Conservation (phyloP, 2,797 vertebrate genomes). For the Helicolenus hilgendorfi region DNA sequence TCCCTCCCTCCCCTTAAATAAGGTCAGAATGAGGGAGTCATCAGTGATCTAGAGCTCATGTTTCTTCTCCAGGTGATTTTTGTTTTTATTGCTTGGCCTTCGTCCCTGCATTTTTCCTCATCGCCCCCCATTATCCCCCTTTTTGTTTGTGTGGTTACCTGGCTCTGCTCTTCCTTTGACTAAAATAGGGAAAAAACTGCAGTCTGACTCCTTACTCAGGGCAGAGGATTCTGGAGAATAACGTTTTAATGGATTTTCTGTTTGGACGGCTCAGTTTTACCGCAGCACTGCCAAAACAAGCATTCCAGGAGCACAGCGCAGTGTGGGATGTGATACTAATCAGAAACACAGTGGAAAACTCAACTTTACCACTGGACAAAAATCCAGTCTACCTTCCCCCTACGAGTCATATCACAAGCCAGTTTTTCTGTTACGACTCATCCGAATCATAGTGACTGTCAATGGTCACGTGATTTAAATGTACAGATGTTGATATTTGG, state of each 20-base stretch:
- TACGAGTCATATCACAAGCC: slow-evolving; percentile 4
- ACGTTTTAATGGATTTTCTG: slow-evolving; percentile 79
- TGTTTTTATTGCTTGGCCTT: slow-evolving; percentile 44
- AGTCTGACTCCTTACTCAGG: slow-evolving; percentile 27
- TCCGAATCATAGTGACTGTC: background rate
- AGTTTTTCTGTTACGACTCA: slow-evolving; percentile 10
- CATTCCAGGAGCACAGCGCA: slow-evolving; percentile 82
- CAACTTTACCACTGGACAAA: slow-evolving; percentile 38
- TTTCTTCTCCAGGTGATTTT: slow-evolving; percentile 65
- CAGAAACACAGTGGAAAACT: slow-evolving; percentile 83
- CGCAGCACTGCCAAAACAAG: slow-evolving; percentile 86
- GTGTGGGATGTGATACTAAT: slow-evolving; percentile 85
- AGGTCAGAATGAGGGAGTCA: slow-evolving; percentile 48
- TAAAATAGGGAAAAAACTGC: slow-evolving; percentile 87
- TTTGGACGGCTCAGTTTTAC: slow-evolving; percentile 79
- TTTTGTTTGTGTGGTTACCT: slow-evolving; percentile 54
- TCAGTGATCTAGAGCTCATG: slow-evolving; percentile 46
- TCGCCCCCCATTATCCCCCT: background rate
- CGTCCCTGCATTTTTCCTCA: slow-evolving; percentile 2
- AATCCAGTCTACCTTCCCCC: slow-evolving; percentile 38
- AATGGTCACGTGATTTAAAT: background rate
- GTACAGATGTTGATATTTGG: background rate
- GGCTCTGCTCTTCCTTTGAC: slow-evolving; percentile 75
- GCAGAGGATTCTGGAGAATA: slow-evolving; percentile 55
- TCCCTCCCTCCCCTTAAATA: slow-evolving; percentile 43